Evolutionary conservation across 2,888 invertebrate species (phyloP).

Genomic region (Steromphala cineraria): DNA sequence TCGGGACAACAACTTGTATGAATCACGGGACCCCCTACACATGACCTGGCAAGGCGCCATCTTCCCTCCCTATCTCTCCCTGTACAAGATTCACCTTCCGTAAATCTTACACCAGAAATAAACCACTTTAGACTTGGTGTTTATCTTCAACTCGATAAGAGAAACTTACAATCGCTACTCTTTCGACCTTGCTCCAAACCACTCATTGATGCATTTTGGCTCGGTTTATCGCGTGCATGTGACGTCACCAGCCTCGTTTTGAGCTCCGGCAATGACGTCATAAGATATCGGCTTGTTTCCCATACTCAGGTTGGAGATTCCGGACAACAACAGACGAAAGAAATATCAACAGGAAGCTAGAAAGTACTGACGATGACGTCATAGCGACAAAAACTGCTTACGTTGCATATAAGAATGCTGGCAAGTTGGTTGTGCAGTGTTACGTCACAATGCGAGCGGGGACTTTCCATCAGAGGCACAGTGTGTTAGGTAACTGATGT

Average conservation of each 20-base stretch:
- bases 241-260: background rate
- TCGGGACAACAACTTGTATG: background rate
- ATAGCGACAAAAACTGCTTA: too few relatives aligned
- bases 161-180: background rate
- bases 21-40: background rate
- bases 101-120: background rate
- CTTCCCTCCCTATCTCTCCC: too few relatives aligned
- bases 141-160: background rate
- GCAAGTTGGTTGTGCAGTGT: background rate
- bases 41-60: too few relatives aligned
- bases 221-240: background rate
- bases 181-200: background rate
- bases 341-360: too few relatives aligned
- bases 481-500: background rate
- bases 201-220: background rate
- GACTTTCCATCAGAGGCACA: background rate
- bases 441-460: background rate
- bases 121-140: background rate
- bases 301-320: too few relatives aligned
- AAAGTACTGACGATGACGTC: too few relatives aligned
- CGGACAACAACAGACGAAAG: too few relatives aligned
- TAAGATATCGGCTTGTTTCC: background rate
- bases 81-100: background rate
- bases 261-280: background rate
- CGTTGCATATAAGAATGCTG: background rate